Evolutionary conservation across 2,888 invertebrate genomes (phyloP), one percentile per base, ranked within the genome.

Genomic region (Cabera pusaria): DNA sequence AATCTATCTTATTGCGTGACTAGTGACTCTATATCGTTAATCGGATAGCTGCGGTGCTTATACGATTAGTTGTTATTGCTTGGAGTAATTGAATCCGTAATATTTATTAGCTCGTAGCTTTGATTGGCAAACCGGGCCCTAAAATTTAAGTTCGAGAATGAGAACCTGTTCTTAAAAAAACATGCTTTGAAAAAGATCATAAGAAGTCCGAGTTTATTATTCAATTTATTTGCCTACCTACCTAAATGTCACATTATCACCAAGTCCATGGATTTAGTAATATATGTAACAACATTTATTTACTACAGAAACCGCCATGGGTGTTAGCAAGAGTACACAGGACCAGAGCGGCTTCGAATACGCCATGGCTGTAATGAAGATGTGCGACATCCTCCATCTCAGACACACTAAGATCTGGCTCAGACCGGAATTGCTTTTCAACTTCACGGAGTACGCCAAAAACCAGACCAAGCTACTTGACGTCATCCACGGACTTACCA

Each of bases 291-390:
- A n/a, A n/a, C n/a, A n/a, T n/a, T n/a, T n/a, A n/a, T n/a, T n/a
- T n/a, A 33, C 77, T 77, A 18, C 69, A 94, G 96, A 96, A 90
- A 96, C 96, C 18, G 96, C 95, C 0, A 96, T 96, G 96, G 96
- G 96, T 29, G 96, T 96, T 0, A 95, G 94, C 57, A 95, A 95
- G 72, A 92, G 90, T 49, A 95, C 95, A 0, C 96, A 96, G 77
- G 94, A 93, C 53, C 92, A 93, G 67, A 95, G 94, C 48, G 95
- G 95, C 19, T 94, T 93, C 60, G 96, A 96, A 76, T 96, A 96
- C 59, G 96, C 96, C 0, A 93, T 95, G 92, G 96, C 96, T 46
- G 96, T 96, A 2, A 96, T 96, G 95, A 95, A 96, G 68, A 95
- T 96, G 95, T 95, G 95, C 61, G 95, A 95, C 59, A 96, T 96